phyloP scores from a whole-genome alignment of 2,888 invertebrate species.

The Quadroppia sp. region DNA sequence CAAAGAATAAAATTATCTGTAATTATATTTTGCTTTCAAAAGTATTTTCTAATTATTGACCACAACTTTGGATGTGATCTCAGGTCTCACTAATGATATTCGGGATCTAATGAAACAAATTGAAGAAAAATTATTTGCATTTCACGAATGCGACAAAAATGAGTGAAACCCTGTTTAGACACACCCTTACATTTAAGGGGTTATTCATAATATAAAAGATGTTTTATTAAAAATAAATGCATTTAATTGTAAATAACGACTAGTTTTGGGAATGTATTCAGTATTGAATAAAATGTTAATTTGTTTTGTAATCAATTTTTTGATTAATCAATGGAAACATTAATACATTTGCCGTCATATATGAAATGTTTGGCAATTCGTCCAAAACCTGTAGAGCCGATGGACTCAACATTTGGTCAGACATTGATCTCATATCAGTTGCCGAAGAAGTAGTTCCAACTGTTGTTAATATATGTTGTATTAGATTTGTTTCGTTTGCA shows the following conservation, averaged over 20 bases:
- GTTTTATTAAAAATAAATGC: slow-evolving; percentile 11
- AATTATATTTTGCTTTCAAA: slow-evolving; percentile 54
- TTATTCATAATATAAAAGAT: no score
- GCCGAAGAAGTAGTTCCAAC: not conserved
- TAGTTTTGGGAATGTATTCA: slow-evolving; percentile 18
- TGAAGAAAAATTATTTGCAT: slow-evolving; percentile 57
- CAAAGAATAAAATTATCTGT: slow-evolving; percentile 84
- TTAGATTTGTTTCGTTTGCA: not conserved
- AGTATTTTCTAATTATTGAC: not conserved
- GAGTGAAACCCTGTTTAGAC: not conserved
- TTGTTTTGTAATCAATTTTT: slow-evolving; percentile 47
- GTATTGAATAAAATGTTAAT: not conserved
- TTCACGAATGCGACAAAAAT: slow-evolving; percentile 1
- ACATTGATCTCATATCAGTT: not conserved
- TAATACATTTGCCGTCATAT: slow-evolving; percentile 54
- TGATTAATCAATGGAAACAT: slow-evolving; percentile 51
- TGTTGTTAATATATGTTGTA: slow-evolving; percentile 15
- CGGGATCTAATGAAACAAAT: slow-evolving; percentile 76
- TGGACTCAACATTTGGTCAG: slow-evolving; percentile 48
- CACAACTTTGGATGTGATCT: not conserved
- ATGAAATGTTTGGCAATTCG: slow-evolving; percentile 53
- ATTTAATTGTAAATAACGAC: not conserved
- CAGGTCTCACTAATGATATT: slow-evolving; percentile 83
- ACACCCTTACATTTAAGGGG: not conserved
- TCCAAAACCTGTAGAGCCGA: slow-evolving; percentile 52